Percentiles rank a stretch among this genome's conserved stretches.
Conservation (phyloP, 2,797 vertebrate species). For the Lophotriccus pileatus region DNA sequence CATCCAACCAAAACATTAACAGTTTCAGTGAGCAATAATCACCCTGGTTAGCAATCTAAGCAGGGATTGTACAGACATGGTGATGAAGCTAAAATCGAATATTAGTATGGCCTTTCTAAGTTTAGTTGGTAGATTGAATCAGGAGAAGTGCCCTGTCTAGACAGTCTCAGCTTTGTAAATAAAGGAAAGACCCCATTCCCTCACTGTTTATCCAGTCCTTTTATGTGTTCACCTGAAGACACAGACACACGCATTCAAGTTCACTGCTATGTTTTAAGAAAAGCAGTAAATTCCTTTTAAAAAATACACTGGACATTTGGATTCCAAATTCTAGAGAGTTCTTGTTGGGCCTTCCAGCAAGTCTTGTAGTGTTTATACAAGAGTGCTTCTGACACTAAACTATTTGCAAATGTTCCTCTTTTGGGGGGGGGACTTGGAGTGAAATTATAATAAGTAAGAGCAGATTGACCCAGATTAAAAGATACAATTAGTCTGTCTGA, state of each 20-base stretch:
- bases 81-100: not conserved
- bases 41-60: slow-evolving; percentile 47
- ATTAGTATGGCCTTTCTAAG: not conserved
- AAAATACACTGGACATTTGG: not conserved
- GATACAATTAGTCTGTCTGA: slow-evolving; percentile 84
- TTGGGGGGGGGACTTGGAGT: slow-evolving; percentile 48
- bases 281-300: not conserved
- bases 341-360: not conserved
- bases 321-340: not conserved
- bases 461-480: slow-evolving; percentile 85
- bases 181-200: not conserved
- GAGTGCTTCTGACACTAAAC: slow-evolving; percentile 66
- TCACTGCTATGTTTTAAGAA: not conserved
- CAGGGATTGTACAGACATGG: not conserved
- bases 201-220: not conserved
- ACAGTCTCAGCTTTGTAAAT: slow-evolving; percentile 1
- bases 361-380: slow-evolving; percentile 59
- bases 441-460: slow-evolving; percentile 80
- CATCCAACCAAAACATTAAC: slow-evolving; percentile 60
- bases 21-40: slow-evolving; percentile 59
- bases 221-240: not conserved
- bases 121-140: not conserved
- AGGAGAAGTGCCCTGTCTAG: not conserved
- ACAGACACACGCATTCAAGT: not conserved
- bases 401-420: slow-evolving; percentile 74